These are phyloP conservation scores for Enteromius viviparus DNA, from an alignment of 2,797 vertebrate species.

Conservation along the genomic window DNA sequence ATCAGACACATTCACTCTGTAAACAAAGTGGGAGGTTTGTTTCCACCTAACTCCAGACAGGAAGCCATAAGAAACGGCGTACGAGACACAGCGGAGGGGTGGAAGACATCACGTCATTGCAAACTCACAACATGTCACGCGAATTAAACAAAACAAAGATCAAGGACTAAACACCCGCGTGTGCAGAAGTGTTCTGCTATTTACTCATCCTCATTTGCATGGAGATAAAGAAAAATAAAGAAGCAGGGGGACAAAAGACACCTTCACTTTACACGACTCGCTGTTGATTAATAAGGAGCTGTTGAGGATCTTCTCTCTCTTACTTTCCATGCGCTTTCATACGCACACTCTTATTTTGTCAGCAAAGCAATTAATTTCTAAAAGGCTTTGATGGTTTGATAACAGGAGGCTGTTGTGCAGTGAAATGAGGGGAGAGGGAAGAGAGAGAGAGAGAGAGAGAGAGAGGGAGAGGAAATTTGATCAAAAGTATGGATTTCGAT, in stretches of 20 bases:
- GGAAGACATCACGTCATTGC: slow-evolving; percentile 36
- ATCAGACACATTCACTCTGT: slow-evolving; percentile 7
- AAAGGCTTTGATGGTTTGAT: slow-evolving; percentile 56
- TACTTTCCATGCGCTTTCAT: slow-evolving; percentile 36
- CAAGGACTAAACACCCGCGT: slow-evolving; percentile 30
- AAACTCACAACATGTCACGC: slow-evolving; percentile 31
- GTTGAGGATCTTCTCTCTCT: slow-evolving; percentile 30
- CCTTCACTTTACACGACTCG: slow-evolving; percentile 27
- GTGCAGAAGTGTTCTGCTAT: slow-evolving; percentile 26
- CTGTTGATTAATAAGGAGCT: slow-evolving; percentile 55
- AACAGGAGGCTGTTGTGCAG: slow-evolving; percentile 46
- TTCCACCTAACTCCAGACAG: slow-evolving; percentile 30
- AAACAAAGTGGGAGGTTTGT: slow-evolving; percentile 40
- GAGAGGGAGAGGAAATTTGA: background rate
- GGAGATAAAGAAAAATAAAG: slow-evolving; percentile 46
- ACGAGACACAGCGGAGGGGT: background rate
- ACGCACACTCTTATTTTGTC: slow-evolving; percentile 48
- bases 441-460: background rate
- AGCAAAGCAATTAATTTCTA: slow-evolving; percentile 62
- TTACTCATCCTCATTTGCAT: slow-evolving; percentile 47
- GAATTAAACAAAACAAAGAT: slow-evolving; percentile 52
- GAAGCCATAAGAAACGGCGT: background rate
- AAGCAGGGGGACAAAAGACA: slow-evolving; percentile 27
- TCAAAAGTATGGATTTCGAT: slow-evolving; percentile 46
- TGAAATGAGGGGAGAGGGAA: slow-evolving; percentile 23